These are phyloP conservation scores for Drosophila greeni DNA, from an alignment of 2,888 invertebrate genomes.

Conservation along the genomic window DNA sequence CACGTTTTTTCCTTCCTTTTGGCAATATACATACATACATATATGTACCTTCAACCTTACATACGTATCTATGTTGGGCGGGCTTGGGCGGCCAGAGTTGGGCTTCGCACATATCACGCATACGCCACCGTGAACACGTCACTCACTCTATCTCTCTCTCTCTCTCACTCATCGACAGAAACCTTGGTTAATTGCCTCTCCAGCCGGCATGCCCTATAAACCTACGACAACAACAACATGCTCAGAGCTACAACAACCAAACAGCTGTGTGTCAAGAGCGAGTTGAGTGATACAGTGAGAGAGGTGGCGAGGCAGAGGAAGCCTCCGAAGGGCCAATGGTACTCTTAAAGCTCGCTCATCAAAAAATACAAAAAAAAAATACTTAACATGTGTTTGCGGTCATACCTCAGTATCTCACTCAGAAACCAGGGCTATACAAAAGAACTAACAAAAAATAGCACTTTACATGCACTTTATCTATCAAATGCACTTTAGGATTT, in stretches of 20 bases:
- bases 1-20: constrained; percentile 44
- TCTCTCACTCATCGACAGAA: constrained; percentile 1
- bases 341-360: constrained; percentile 57
- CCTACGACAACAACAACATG: constrained; percentile 13
- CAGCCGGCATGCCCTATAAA: constrained; percentile 52
- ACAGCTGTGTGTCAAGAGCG: constrained; percentile 51
- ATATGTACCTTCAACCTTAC: constrained; percentile 33
- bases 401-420: constrained; percentile 2
- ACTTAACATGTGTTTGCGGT: constrained; percentile 56
- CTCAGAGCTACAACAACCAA: constrained; percentile 49
- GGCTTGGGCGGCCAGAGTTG: constrained; percentile 42
- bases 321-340: constrained; percentile 7
- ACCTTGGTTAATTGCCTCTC: constrained; percentile 22
- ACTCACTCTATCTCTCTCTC: constrained; percentile 23
- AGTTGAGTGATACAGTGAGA: neutral
- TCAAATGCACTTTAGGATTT: neutral
- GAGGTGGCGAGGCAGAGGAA: neutral
- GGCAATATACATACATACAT: constrained; percentile 34
- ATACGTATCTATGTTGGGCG: constrained; percentile 12
- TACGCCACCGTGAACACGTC: constrained; percentile 48
- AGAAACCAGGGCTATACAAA: constrained; percentile 45
- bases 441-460: neutral
- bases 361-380: constrained; percentile 11
- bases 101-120: constrained; percentile 45
- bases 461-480: neutral